Evolutionary conservation across 1,140 invertebrate species (phyloP).

Genomic region (Plodia interpunctella): DNA sequence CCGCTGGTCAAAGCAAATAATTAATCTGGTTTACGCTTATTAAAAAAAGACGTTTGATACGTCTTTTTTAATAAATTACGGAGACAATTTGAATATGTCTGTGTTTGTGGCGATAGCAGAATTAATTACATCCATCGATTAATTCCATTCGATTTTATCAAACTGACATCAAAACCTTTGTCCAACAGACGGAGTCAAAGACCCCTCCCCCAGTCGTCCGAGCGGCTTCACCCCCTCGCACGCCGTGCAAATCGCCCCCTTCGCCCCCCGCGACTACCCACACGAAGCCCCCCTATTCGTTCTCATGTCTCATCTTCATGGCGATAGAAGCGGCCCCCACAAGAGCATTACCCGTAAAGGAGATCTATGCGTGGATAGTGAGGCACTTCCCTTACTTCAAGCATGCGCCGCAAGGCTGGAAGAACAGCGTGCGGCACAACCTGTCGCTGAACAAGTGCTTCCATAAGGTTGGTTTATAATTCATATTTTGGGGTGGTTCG

Average conservation of each 20-base stretch:
- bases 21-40: no score
- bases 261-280: conserved; percentile 73
- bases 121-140: no score
- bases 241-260: conserved; percentile 60
- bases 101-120: no score
- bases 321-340: conserved; percentile 94
- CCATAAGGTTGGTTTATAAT: conserved; percentile 85
- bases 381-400: conserved; percentile 98
- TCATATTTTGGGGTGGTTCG: conserved; percentile 8
- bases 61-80: no score
- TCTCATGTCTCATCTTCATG: conserved; percentile 98
- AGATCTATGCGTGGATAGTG: conserved; percentile 98
- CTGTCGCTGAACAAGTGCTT: conserved; percentile 98
- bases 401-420: conserved; percentile 97
- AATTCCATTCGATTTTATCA: no score
- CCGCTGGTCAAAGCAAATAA: no score
- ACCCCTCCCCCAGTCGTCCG: conserved; percentile 49
- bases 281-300: conserved; percentile 96
- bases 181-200: conserved; percentile 45
- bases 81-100: no score
- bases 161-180: no score
- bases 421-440: conserved; percentile 98
- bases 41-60: no score
- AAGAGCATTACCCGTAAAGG: conserved; percentile 95
- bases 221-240: conserved; percentile 59